Conservation (phyloP, 2,113 vertebrate genomes). For the Gallinago media region DNA sequence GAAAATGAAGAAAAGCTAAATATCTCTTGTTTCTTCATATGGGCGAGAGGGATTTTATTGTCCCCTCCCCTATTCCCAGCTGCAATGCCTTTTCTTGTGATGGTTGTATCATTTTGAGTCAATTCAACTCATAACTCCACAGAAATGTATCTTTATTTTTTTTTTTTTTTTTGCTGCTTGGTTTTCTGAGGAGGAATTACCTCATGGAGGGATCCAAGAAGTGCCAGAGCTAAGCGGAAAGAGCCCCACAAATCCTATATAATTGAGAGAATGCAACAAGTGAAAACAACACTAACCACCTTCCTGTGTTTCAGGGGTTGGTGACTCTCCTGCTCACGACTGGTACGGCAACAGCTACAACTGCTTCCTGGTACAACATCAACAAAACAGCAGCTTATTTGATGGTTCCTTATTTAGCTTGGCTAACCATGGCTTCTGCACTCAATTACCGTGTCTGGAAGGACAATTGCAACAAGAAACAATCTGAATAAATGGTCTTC, state of each 20-base stretch:
- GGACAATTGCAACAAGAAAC: constrained; percentile 66
- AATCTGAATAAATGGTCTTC: not conserved
- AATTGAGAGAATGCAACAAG: not conserved
- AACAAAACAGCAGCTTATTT: constrained; percentile 75
- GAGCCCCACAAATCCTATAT: not conserved
- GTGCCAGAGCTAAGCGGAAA: not conserved
- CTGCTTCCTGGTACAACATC: constrained; percentile 76
- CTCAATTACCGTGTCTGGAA: constrained; percentile 80
- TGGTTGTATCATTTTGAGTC: rapidly evolving
- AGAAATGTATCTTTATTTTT: not conserved
- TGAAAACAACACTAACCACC: not conserved
- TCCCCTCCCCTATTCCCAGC: not conserved
- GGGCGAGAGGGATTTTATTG: not conserved
- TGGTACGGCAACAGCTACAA: constrained; percentile 65
- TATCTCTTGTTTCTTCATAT: not conserved
- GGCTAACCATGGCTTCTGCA: constrained; percentile 74
- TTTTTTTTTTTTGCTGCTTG: not conserved
- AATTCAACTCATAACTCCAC: not conserved
- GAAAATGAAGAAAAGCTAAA: not conserved
- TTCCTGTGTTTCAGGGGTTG: constrained; percentile 73
- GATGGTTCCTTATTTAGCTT: constrained; percentile 81
- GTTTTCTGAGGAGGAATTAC: not conserved
- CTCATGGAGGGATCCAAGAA: not conserved
- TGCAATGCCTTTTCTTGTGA: not conserved
- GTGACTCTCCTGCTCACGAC: constrained; percentile 64